phyloP scores from a whole-genome alignment of 1,140 invertebrate species.

The Drosophila biarmipes region DNA sequence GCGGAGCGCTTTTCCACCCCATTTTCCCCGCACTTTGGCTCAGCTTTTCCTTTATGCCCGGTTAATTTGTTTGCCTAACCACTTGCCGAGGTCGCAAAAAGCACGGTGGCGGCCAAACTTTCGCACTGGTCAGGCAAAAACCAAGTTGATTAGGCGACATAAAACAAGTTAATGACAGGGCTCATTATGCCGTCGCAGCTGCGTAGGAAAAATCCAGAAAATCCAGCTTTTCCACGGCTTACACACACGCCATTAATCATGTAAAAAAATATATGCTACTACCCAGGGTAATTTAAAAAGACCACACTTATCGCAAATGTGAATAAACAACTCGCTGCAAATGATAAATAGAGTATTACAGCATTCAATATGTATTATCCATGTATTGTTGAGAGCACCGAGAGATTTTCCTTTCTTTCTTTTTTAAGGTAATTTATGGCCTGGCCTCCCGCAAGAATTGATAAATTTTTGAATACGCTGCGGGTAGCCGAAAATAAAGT shows the following conservation, averaged over 20 bases:
- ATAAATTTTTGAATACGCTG: constrained; percentile 51
- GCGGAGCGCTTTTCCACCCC: neutral
- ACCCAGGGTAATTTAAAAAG: too few species aligned
- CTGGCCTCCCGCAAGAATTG: constrained; percentile 39
- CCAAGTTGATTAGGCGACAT: constrained; percentile 67
- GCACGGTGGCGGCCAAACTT: constrained; percentile 2
- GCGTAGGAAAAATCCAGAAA: constrained; percentile 5
- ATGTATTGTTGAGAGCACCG: neutral
- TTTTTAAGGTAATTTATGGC: constrained; percentile 40
- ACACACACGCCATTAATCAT: constrained; percentile 53
- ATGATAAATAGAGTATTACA: neutral
- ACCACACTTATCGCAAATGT: too few species aligned
- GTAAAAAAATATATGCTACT: neutral
- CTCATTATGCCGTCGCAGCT: constrained; percentile 60
- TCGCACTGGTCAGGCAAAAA: constrained; percentile 38
- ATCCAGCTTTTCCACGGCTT: neutral
- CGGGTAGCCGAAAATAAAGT: constrained; percentile 32
- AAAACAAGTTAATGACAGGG: constrained; percentile 77
- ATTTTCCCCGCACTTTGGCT: neutral
- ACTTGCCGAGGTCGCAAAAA: constrained; percentile 18
- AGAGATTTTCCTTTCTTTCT: constrained; percentile 29
- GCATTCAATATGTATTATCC: constrained; percentile 1
- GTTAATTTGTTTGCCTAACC: constrained; percentile 32
- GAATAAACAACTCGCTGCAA: neutral
- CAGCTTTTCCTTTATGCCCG: neutral